Evolutionary conservation across 2,113 vertebrate genomes (phyloP).

Genomic region (Aldabrachelys gigantea): DNA sequence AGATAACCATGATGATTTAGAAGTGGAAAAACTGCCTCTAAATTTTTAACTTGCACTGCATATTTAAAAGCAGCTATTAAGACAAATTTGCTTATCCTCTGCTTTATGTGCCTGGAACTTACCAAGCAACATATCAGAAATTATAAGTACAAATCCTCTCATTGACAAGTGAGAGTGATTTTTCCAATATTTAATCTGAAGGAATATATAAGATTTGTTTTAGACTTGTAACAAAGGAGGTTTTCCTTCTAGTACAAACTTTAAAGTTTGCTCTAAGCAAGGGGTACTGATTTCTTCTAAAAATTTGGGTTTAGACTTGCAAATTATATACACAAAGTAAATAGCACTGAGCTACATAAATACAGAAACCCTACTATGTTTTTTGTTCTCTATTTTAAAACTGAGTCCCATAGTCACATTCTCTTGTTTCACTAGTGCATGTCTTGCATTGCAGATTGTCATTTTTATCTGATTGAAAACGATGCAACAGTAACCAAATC

Average conservation of each 20-base stretch:
- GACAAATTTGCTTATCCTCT: neutral
- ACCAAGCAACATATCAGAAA: neutral
- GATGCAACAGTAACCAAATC: neutral
- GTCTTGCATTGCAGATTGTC: neutral
- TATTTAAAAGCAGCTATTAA: no score
- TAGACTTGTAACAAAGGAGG: neutral
- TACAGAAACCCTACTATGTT: neutral
- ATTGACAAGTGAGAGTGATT: no score
- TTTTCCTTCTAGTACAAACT: neutral
- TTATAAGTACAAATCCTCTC: neutral
- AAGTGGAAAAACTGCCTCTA: neutral
- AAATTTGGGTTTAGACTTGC: slow-evolving; percentile 25
- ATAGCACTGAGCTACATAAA: neutral
- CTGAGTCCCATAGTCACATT: neutral
- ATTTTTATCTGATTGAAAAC: neutral
- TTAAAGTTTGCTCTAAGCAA: neutral
- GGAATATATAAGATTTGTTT: neutral
- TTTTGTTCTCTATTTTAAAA: neutral
- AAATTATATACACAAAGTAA: neutral
- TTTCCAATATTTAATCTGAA: neutral
- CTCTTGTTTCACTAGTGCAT: neutral
- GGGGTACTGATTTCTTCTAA: neutral
- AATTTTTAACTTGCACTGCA: neutral
- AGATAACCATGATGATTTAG: neutral
- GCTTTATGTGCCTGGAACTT: neutral